Evolutionary conservation across 1,140 invertebrate species (phyloP).

Genomic region (Heliconius congener): DNA sequence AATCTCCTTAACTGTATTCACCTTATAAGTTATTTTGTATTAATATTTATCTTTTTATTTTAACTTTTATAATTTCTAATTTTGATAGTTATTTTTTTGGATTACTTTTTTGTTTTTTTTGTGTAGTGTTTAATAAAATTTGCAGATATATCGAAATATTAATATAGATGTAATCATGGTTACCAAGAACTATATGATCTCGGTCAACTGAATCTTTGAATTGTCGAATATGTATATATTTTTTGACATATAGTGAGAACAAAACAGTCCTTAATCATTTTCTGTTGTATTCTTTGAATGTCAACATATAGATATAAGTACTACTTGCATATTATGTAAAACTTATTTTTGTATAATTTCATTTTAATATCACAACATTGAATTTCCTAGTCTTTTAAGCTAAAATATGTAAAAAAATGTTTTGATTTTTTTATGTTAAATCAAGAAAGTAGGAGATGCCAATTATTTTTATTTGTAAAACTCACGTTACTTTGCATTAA

Average conservation of each 20-base stretch:
- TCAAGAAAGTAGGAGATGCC: too few species aligned
- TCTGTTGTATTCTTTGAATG: not conserved
- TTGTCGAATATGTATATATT: constrained; percentile 23
- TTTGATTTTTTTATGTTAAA: too few species aligned
- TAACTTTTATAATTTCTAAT: not conserved
- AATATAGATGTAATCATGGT: not conserved
- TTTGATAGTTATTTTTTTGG: not conserved
- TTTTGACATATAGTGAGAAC: constrained; percentile 27
- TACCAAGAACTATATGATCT: constrained; percentile 26
- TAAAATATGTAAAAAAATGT: not conserved
- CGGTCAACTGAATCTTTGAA: constrained; percentile 23
- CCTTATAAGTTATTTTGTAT: not conserved
- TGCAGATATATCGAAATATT: constrained; percentile 23
- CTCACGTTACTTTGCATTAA: not conserved
- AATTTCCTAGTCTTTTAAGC: not conserved
- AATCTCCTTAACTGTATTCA: not conserved
- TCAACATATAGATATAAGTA: not conserved
- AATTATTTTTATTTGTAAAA: too few species aligned
- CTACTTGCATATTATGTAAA: not conserved
- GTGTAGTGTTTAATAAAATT: constrained; percentile 15
- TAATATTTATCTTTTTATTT: constrained; percentile 4
- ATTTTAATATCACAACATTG: not conserved
- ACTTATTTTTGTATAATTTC: not conserved
- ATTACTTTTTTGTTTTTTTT: not conserved
- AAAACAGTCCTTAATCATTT: not conserved